These are phyloP conservation scores for Acipenser transmontanus DNA, from an alignment of 2,797 vertebrate genomes.

Conservation along the genomic window DNA sequence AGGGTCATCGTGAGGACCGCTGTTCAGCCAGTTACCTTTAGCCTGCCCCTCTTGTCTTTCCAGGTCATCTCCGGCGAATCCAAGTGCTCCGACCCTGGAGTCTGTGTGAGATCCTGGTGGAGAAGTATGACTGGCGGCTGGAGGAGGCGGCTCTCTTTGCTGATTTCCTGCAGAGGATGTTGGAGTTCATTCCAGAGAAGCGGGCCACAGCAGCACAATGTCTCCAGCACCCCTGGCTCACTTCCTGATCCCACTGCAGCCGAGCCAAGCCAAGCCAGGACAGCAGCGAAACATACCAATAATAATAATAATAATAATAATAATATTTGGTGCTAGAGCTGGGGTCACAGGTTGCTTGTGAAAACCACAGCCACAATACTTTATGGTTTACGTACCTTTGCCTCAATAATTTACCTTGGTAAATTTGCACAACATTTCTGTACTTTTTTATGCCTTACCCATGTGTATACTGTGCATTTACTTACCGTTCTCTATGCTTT, in stretches of 20 bases:
- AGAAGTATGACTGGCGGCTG: slow-evolving; percentile 62
- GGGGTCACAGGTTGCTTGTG: too few species aligned
- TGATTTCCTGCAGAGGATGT: slow-evolving; percentile 63
- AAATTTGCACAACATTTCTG: too few species aligned
- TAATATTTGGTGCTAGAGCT: too few species aligned
- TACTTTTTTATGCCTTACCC: too few species aligned
- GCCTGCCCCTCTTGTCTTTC: not conserved
- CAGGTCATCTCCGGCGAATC: slow-evolving; percentile 63
- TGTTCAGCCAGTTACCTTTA: not conserved
- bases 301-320: too few species aligned
- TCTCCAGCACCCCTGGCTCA: slow-evolving; percentile 69
- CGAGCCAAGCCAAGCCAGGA: too few species aligned
- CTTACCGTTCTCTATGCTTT: too few species aligned
- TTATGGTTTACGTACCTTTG: too few species aligned
- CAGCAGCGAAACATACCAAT: too few species aligned
- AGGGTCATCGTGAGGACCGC: not conserved
- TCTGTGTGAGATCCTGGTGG: slow-evolving; percentile 59
- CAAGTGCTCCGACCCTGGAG: slow-evolving; percentile 53
- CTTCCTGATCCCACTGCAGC: slow-evolving; percentile 20
- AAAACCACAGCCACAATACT: too few species aligned
- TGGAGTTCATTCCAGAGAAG: slow-evolving; percentile 61
- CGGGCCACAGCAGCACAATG: slow-evolving; percentile 65
- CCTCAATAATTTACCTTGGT: too few species aligned
- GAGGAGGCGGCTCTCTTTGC: slow-evolving; percentile 53
- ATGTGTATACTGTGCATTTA: too few species aligned